Conservation (phyloP, 2,797 vertebrate genomes). For the Clamator glandarius region DNA sequence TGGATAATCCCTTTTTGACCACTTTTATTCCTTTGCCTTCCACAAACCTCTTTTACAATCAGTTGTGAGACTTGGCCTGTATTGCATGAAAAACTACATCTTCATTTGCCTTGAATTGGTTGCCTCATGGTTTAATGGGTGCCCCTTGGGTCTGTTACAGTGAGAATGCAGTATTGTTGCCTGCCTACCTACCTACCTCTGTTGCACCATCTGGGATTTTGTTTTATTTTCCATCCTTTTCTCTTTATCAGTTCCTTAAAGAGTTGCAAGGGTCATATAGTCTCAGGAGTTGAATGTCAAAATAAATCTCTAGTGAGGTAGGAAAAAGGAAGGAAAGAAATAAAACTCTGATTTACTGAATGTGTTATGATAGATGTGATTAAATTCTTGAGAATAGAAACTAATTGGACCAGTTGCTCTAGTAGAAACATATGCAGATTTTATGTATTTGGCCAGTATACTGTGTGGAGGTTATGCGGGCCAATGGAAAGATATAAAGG, state of each 20-base stretch:
- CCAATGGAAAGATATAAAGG: constrained; percentile 31
- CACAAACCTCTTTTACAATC: constrained; percentile 9
- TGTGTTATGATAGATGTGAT: constrained; percentile 50
- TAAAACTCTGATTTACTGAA: constrained; percentile 61
- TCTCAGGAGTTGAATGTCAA: constrained; percentile 16
- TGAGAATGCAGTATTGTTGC: neutral
- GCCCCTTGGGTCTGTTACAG: neutral
- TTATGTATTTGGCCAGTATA: constrained; percentile 71
- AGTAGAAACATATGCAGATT: constrained; percentile 66
- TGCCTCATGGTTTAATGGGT: neutral
- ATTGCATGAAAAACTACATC: neutral
- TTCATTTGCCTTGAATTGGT: neutral
- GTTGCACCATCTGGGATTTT: neutral
- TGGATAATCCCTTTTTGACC: constrained; percentile 50
- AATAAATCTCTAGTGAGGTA: neutral
- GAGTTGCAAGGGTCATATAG: constrained; percentile 25
- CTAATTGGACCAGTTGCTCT: constrained; percentile 69
- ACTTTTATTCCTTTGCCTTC: constrained; percentile 52
- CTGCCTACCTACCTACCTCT: neutral
- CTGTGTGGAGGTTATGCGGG: constrained; percentile 29
- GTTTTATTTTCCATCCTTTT: neutral
- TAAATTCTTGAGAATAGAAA: constrained; percentile 70
- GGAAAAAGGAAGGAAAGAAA: constrained; percentile 40
- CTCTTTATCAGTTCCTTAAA: neutral
- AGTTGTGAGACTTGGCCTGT: neutral